Percentiles rank a stretch among this genome's conserved stretches.
phyloP scores from a whole-genome alignment of 2,113 vertebrate genomes.

The Lepus europaeus region DNA sequence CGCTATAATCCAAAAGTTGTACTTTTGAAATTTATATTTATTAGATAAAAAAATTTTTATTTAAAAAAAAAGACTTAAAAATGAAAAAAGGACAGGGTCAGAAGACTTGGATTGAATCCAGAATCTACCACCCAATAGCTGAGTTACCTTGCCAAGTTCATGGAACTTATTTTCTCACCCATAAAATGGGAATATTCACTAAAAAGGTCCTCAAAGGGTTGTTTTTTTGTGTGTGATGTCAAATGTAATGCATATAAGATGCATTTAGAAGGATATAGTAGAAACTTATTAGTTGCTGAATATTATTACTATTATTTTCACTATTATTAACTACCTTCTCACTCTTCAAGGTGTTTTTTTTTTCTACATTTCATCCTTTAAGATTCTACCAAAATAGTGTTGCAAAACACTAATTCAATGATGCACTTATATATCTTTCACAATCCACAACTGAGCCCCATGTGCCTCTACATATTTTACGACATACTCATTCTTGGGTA shows the following conservation, averaged over 20 bases:
- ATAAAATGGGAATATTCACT: background rate
- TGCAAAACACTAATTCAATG: background rate
- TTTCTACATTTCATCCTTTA: background rate
- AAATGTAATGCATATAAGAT: background rate
- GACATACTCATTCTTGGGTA: background rate
- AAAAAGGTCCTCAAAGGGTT: background rate
- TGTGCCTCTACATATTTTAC: background rate
- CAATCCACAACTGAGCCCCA: background rate
- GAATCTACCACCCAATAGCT: background rate
- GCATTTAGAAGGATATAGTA: background rate
- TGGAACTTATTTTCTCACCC: background rate
- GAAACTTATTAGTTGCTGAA: constrained; percentile 4
- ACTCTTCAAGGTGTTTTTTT: background rate
- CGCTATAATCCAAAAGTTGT: too few species aligned
- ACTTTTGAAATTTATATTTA: too few species aligned
- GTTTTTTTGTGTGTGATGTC: background rate
- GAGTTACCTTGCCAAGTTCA: background rate
- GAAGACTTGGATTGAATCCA: background rate
- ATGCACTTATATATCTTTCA: background rate
- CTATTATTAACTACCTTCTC: background rate
- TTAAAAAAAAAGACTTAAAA: too few species aligned
- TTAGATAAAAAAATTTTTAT: too few species aligned
- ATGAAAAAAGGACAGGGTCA: background rate
- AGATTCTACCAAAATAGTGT: background rate
- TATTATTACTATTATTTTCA: constrained; percentile 9